Evolutionary conservation across 1,140 invertebrate genomes (phyloP).

Genomic region (Nymphalis io): DNA sequence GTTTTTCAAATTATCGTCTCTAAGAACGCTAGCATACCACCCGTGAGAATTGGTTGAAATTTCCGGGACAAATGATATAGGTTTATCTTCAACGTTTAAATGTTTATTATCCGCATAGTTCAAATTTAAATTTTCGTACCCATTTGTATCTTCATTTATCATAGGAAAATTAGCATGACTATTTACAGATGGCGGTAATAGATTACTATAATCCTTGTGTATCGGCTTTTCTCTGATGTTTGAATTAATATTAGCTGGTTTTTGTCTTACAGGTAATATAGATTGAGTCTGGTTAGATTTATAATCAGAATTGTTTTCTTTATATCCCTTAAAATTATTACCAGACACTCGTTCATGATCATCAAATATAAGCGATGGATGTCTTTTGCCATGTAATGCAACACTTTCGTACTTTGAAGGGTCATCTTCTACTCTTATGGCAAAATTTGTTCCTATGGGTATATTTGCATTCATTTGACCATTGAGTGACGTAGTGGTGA

Average conservation of each 20-base stretch:
- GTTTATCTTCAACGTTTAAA: constrained; percentile 45
- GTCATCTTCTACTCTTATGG: constrained; percentile 76
- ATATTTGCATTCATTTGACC: constrained; percentile 72
- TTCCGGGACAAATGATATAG: constrained; percentile 59
- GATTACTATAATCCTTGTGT: constrained; percentile 40
- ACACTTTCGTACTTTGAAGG: constrained; percentile 57
- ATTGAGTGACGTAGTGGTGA: constrained; percentile 52
- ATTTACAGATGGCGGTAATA: constrained; percentile 53
- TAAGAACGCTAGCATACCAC: constrained; percentile 71
- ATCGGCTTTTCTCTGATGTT: constrained; percentile 31
- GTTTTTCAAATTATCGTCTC: constrained; percentile 65
- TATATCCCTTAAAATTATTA: constrained; percentile 60
- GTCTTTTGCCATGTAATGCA: constrained; percentile 54
- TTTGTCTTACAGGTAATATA: not conserved
- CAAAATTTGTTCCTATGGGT: constrained; percentile 78
- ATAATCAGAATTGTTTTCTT: constrained; percentile 43
- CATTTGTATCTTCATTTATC: constrained; percentile 57
- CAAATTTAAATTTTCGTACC: constrained; percentile 12
- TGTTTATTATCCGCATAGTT: constrained; percentile 50
- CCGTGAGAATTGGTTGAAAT: constrained; percentile 72
- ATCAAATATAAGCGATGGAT: constrained; percentile 49
- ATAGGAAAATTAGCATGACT: constrained; percentile 79
- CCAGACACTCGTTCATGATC: constrained; percentile 41
- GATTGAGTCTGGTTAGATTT: constrained; percentile 31
- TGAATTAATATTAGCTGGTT: not conserved